Evolutionary conservation across 2,888 invertebrate genomes (phyloP), one percentile per base, ranked within the genome.

Genomic region (Uropetala carovei): DNA sequence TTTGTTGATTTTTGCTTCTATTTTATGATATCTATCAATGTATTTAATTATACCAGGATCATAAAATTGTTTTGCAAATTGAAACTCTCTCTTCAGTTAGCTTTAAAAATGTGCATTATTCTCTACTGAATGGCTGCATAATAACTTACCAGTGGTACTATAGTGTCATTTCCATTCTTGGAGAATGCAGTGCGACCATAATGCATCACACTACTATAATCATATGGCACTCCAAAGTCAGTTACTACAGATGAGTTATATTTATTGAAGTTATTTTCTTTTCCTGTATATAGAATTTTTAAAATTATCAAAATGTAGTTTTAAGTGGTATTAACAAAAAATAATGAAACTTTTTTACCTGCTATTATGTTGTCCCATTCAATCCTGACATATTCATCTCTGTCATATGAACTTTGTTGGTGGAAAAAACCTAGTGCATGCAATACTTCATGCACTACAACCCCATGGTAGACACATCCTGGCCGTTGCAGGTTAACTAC

Each of bases 361-460:
- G 95, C 94, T 93, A 95, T 94, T 86, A 97, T 97, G 94, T 98
- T 98, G 83, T 97, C 96, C 96, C 97, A 97, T 91, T 96, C 95
- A 93, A 98, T 97, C 93, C 96, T 96, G 0, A 98, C 97, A 94
- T 96, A 98, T 0, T 97, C 96, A 94, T 98, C 98, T 93, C 98
- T 96, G 94, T 98, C 97, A 22, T 96, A 96, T 43, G 98, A 96
- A 94, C 97, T 97, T 94, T 98, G 98, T 95, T 98, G 98, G 94
- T 98, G 98, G 94, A 97, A 97, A 94, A 98, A 98, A 0, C 98
- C 98, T 1, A 98, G 94, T 0, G 97, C 97, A 94, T 98, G 98
- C 94, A 98, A 95, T 94, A 98, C 95, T 94, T 98, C 98, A 94
- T 98, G 98, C 11, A 97, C 96, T 7, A 97, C 96, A 14, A 97